Base-by-base conservation (phyloP, 2,797 vertebrate species). In the Sus cebifrons region DNA sequence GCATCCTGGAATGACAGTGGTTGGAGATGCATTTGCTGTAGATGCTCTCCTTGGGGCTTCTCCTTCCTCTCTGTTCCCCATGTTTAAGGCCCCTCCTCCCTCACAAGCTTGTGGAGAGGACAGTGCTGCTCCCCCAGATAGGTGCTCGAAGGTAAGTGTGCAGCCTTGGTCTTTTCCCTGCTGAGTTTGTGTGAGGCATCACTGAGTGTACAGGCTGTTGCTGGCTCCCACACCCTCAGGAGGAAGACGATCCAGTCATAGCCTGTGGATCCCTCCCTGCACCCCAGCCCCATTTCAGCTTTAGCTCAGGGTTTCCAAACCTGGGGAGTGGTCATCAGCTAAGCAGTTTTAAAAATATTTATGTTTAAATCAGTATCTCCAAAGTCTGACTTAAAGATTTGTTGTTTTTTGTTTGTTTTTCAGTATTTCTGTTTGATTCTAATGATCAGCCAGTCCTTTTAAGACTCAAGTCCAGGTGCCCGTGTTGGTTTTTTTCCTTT, bases 401-500 rank as follows among this genome's bases (percentile, higher is more conserved):
- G 85, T 67, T 73, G 16, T 54, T 3, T 23, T 11, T 56, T 52
- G 15, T 85, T 71, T 49, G 20, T 44, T 78, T 86, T 65, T 94
- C 32, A 68, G 12, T 71, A 21, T 92, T 68, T 11, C 15, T 64
- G 1, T 93, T 87, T 85, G 68, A 44, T 88, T 65, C 10, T 11
- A 29, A 25, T 71, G 17, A 77, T 74, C 68, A 91, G 25, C 52
- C 62, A 77, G n/a, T 52, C 36, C 84, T 89, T 84, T 56, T 86
- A 49, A 84, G 32, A 75, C n/a, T 70, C 60, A 54, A 44, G 2
- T 64, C 16, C 79, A 25, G 60, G 23, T 44, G 52, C 13, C 74
- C 74, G 21, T 79, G 13, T 52, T 79, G 29, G 5, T 7, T 15
- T 17, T 13, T 13, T 36, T 36, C 36, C n/a, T 78, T 54, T 58